These are phyloP conservation scores for Lagorchestes hirsutus DNA, from an alignment of 2,797 vertebrate species.

Conservation along the genomic window DNA sequence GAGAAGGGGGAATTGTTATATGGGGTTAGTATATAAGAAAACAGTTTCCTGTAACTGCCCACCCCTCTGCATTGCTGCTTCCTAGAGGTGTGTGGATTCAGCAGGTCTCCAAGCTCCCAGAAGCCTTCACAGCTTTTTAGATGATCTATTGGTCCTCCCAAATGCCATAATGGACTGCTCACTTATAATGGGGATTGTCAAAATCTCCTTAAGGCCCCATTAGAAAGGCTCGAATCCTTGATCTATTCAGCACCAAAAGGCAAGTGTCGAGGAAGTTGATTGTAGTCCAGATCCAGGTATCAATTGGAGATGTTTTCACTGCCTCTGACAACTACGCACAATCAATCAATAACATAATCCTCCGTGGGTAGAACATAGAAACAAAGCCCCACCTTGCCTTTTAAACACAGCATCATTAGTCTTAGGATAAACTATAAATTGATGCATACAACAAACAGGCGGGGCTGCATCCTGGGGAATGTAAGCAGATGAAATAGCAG, in stretches of 20 bases:
- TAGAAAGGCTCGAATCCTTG: slow-evolving; percentile 71
- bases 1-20: neutral
- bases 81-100: neutral
- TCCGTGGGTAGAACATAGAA: slow-evolving; percentile 68
- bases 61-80: neutral
- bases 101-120: neutral
- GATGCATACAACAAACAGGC: slow-evolving; percentile 57
- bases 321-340: slow-evolving; percentile 43
- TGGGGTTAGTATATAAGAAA: neutral
- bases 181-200: slow-evolving; percentile 69
- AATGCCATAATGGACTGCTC: slow-evolving; percentile 53
- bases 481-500: slow-evolving; percentile 68
- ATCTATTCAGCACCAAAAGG: slow-evolving; percentile 75
- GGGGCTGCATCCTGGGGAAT: neutral
- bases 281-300: slow-evolving; percentile 81
- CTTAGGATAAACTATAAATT: slow-evolving; percentile 70
- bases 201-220: slow-evolving; percentile 74
- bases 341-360: slow-evolving; percentile 66
- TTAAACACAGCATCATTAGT: slow-evolving; percentile 66
- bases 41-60: neutral
- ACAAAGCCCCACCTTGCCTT: slow-evolving; percentile 69
- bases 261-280: slow-evolving; percentile 72
- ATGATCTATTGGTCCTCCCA: slow-evolving; percentile 64
- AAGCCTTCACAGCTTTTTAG: slow-evolving; percentile 28
- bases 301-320: slow-evolving; percentile 74